These are phyloP conservation scores for Heliconius erato DNA, from an alignment of 2,888 invertebrate species.

Conservation along the genomic window DNA sequence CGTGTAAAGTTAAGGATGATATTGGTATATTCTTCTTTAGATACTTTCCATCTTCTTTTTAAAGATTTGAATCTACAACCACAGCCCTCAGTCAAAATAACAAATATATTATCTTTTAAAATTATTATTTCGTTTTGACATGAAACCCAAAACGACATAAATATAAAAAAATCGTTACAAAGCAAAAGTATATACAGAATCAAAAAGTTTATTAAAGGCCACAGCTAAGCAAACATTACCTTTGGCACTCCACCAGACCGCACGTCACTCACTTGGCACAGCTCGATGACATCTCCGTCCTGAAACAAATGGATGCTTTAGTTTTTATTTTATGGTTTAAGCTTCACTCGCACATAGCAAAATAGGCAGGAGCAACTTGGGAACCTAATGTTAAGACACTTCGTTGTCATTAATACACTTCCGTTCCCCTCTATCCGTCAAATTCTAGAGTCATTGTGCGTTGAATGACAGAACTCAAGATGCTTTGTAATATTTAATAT, in stretches of 20 bases:
- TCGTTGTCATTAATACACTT: background rate
- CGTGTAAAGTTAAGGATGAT: too few relatives aligned
- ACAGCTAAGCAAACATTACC: constrained; percentile 80
- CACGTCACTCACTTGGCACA: constrained; percentile 99
- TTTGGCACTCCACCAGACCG: constrained; percentile 96
- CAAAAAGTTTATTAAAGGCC: constrained; percentile 51
- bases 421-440: background rate
- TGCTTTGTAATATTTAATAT: background rate
- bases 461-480: too few relatives aligned
- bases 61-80: too few relatives aligned
- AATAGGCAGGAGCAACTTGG: background rate
- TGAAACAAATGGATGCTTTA: constrained; percentile 79
- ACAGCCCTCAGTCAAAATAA: too few relatives aligned
- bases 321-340: background rate
- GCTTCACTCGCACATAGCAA: background rate
- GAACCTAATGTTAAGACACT: background rate
- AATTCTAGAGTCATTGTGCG: background rate
- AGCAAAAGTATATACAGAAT: background rate
- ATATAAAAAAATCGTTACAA: background rate
- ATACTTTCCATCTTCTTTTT: too few relatives aligned
- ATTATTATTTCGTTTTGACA: too few relatives aligned
- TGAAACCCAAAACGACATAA: too few relatives aligned
- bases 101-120: too few relatives aligned
- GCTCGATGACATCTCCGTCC: constrained; percentile 99
- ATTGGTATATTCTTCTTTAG: too few relatives aligned